phyloP scores from a whole-genome alignment of 2,888 invertebrate species.

The Phyllotreta cruciferae region DNA sequence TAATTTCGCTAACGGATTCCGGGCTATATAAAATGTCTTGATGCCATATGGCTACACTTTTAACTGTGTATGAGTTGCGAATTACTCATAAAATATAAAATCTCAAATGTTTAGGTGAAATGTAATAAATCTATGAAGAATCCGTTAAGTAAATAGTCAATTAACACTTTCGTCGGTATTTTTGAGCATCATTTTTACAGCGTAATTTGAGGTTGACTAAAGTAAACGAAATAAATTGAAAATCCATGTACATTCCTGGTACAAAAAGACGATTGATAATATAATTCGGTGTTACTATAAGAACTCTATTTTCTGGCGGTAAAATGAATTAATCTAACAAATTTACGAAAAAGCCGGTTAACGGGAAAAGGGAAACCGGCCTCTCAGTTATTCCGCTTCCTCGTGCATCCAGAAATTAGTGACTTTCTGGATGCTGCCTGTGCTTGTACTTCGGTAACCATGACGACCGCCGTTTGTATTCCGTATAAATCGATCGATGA shows the following conservation, averaged over 20 bases:
- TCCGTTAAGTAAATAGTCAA: slow-evolving; percentile 1
- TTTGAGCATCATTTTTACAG: not conserved
- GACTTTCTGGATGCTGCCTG: slow-evolving; percentile 42
- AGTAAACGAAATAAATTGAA: not conserved
- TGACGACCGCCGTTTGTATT: slow-evolving; percentile 48
- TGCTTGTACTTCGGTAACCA: slow-evolving; percentile 38
- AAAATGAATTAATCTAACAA: too few relatives aligned
- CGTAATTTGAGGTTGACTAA: slow-evolving; percentile 2
- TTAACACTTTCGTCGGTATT: slow-evolving; percentile 10
- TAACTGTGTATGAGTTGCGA: not conserved
- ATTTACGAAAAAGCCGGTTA: too few relatives aligned
- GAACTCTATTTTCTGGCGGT: too few relatives aligned
- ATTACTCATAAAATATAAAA: not conserved
- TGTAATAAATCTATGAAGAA: not conserved
- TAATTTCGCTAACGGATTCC: too few relatives aligned
- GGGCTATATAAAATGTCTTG: too few relatives aligned
- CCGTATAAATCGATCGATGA: slow-evolving; percentile 45
- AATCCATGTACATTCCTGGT: too few relatives aligned
- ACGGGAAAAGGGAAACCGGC: not conserved
- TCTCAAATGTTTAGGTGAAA: too few relatives aligned
- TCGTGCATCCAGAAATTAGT: slow-evolving; percentile 3
- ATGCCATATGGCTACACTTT: not conserved
- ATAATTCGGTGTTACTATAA: too few relatives aligned
- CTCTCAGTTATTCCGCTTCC: slow-evolving; percentile 1
- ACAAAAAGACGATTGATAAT: too few relatives aligned